These are phyloP conservation scores for Drosophila neotestacea DNA, from an alignment of 2,888 invertebrate genomes.

Conservation along the genomic window DNA sequence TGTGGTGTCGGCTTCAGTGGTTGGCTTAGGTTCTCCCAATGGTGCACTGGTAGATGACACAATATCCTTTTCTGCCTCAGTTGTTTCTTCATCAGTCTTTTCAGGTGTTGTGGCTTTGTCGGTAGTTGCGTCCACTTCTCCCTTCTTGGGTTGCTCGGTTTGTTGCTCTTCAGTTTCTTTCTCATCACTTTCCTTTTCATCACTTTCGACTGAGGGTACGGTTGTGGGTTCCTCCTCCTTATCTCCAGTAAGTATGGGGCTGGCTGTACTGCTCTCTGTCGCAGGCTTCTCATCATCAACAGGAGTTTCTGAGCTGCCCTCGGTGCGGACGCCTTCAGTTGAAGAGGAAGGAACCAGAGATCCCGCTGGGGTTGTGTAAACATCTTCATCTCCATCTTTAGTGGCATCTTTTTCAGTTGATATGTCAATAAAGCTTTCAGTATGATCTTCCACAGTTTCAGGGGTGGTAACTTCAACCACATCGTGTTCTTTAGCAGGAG, in stretches of 20 bases:
- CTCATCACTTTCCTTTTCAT: slow-evolving; percentile 31
- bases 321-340: slow-evolving; percentile 48
- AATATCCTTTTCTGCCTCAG: slow-evolving; percentile 38
- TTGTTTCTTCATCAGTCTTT: slow-evolving; percentile 36
- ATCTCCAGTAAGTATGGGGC: slow-evolving; percentile 48
- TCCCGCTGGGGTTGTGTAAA: slow-evolving; percentile 31
- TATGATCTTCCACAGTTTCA: slow-evolving; percentile 43
- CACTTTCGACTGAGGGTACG: slow-evolving; percentile 28
- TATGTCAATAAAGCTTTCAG: slow-evolving; percentile 48
- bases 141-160: slow-evolving; percentile 43
- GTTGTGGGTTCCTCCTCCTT: slow-evolving; percentile 29
- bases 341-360: slow-evolving; percentile 39
- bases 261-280: slow-evolving; percentile 34
- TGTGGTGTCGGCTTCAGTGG: slow-evolving; percentile 35
- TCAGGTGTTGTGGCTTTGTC: slow-evolving; percentile 34
- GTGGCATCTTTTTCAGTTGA: slow-evolving; percentile 44
- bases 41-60: slow-evolving; percentile 43
- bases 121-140: slow-evolving; percentile 27
- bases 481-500: slow-evolving; percentile 26
- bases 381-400: slow-evolving; percentile 24
- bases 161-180: slow-evolving; percentile 30
- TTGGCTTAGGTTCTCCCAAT: slow-evolving; percentile 31
- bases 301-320: slow-evolving; percentile 31
- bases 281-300: slow-evolving; percentile 33
- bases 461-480: slow-evolving; percentile 42